Evolutionary conservation across 2,113 vertebrate species (phyloP), one percentile per base, ranked within the genome.

Genomic region (Microtus oregoni): DNA sequence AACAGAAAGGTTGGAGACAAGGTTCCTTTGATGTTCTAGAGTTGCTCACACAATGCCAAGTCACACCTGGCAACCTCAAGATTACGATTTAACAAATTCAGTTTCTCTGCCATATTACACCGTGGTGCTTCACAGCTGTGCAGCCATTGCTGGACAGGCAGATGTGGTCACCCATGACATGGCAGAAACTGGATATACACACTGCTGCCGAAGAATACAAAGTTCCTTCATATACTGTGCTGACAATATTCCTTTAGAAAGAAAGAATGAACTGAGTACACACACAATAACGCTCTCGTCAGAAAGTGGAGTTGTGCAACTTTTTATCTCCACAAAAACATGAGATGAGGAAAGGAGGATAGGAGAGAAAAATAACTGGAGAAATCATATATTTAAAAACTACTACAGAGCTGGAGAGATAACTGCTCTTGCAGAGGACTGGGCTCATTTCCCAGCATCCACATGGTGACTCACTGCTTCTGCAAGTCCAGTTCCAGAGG

Each of bases 281-380:
- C 81, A 90, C 4, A 94, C 55, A 79, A 93, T 79, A 19, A 75
- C 50, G 20, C 75, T 79, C 91, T 83, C 76, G 90, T 97, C 85
- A 90, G 22, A 89, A 92, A 86, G 20, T 44, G 0, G 38, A 82
- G 52, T 76, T 96, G 13, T 67, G 3, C 83, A 87, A 92, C 79
- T 93, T 89, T 89, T 88, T 85, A 89, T 90, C 70, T 28, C 19
- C 86, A 70, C 58, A 44, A 83, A 67, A 50, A 35, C 79, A 88
- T 68, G 38, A 61, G 6, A 7, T 35, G 13, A 24, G 61, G 90
- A 85, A 47, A 95, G 22, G 91, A 13, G 65, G 68, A 89, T 67
- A 30, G 1, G 1, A 76, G 32, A 86, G 35, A 91, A 86, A 3
- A 81, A 65, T 65, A 82, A 55, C 26, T 14, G 19, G 30, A 65